Evolutionary conservation across 1,140 invertebrate species (phyloP).

Genomic region (Lysiphlebus fabarum): DNA sequence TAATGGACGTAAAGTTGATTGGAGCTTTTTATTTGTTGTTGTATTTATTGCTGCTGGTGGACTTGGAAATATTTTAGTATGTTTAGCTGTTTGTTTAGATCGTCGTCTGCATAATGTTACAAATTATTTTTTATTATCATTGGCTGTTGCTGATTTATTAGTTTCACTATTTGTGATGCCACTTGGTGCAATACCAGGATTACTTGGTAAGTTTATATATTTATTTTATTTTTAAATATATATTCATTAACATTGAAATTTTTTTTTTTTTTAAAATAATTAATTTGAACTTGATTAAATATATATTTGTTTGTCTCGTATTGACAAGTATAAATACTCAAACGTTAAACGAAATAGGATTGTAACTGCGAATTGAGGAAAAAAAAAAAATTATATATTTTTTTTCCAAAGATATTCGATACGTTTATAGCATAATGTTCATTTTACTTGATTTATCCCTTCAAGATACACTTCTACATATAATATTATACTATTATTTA

Average conservation of each 20-base stretch:
- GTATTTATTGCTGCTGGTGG: slow-evolving; percentile 83
- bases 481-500: too few relatives aligned
- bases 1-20: slow-evolving; percentile 55
- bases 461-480: too few relatives aligned
- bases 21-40: slow-evolving; percentile 74
- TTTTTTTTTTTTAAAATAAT: slow-evolving; percentile 3
- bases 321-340: too few relatives aligned
- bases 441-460: too few relatives aligned
- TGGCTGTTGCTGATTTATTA: slow-evolving; percentile 89
- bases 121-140: slow-evolving; percentile 89
- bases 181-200: slow-evolving; percentile 78
- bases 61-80: slow-evolving; percentile 88
- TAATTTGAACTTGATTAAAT: background rate
- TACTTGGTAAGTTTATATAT: slow-evolving; percentile 73
- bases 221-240: too few relatives aligned
- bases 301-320: background rate
- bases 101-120: slow-evolving; percentile 86
- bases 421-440: too few relatives aligned
- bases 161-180: slow-evolving; percentile 91
- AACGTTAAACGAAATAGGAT: too few relatives aligned
- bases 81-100: slow-evolving; percentile 82
- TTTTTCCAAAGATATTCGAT: too few relatives aligned
- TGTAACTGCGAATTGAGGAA: too few relatives aligned
- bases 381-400: too few relatives aligned
- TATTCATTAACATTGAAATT: too few relatives aligned